phyloP scores from a whole-genome alignment of 1,140 invertebrate species.

The Drosophila oshimai region DNA sequence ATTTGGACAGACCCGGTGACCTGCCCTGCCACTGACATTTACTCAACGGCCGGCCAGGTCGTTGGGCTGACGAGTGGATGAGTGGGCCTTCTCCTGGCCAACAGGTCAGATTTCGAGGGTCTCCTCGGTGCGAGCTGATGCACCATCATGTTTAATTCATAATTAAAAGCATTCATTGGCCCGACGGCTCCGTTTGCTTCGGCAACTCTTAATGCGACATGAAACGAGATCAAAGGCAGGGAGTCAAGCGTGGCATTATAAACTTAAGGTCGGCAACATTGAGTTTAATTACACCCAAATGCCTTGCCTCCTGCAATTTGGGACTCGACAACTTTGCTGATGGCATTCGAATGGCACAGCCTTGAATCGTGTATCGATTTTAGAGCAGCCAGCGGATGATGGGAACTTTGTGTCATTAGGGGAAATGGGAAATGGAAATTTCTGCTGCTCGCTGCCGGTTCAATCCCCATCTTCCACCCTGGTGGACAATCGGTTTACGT shows the following conservation, averaged over 20 bases:
- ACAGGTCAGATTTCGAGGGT: slow-evolving; percentile 15
- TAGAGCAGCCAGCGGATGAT: not conserved
- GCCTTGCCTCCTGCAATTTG: not conserved
- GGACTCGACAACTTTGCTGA: not conserved
- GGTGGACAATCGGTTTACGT: slow-evolving; percentile 37
- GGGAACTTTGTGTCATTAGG: slow-evolving; percentile 18
- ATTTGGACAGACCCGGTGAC: slow-evolving; percentile 20
- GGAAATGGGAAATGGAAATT: slow-evolving; percentile 22
- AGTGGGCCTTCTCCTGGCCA: too few species aligned
- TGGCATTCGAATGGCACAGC: not conserved
- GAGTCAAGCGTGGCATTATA: not conserved
- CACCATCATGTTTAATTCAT: slow-evolving; percentile 55
- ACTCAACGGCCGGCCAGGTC: slow-evolving; percentile 32
- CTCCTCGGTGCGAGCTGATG: slow-evolving; percentile 26
- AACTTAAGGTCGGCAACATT: not conserved
- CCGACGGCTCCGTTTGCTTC: not conserved
- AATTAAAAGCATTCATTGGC: slow-evolving; percentile 40
- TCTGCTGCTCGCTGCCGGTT: not conserved
- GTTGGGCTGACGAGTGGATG: not conserved
- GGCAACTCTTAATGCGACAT: not conserved
- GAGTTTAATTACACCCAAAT: slow-evolving; percentile 5
- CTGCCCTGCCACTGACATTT: slow-evolving; percentile 45
- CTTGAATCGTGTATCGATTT: slow-evolving; percentile 26
- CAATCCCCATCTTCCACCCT: slow-evolving; percentile 9
- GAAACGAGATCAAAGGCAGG: slow-evolving; percentile 3